Base-by-base conservation (phyloP, 2,888 invertebrate species). In the Nomada fabriciana region DNA sequence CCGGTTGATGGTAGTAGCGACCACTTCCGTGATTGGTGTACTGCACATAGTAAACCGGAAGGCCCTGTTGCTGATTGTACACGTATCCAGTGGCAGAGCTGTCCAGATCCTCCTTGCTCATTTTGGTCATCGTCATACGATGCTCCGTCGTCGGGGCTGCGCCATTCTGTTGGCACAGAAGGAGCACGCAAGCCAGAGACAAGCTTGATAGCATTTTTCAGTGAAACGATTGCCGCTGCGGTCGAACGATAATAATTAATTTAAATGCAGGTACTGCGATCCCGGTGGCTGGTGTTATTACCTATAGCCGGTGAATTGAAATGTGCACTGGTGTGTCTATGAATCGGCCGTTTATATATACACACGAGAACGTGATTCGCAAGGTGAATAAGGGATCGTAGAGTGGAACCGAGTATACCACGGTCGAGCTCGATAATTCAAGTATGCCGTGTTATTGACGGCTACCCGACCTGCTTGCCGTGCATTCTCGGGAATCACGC, bases 31-130 rank as follows among this genome's bases (percentile, higher is more conserved):
- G 92, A 88, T 91, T 91, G 78, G 91, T 91, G 84, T 92, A 93
- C 61, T 85, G 93, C 61, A 91, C 86, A 84, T 89, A 92, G 50
- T 91, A 91, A 3, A 90, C 91, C 60, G 93, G 93, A 72, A 86
- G 83, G 25, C 90, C 90, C 20, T 83, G 86, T 74, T 89, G 90
- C 71, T 92, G 90, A 63, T 88, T 83, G 86, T 93, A 94, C 25
- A 90, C 85, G 91, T 95, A 96, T 0, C 95, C 96, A 0, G 95
- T 95, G 0, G 95, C 95, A 0, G 95, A 95, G 0, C 95, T 95
- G 82, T 95, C 95, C 52, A 96, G 94, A 91, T 96, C 96, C 7
- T 95, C 95, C 59, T 95, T 95, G 0, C 95, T 94, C 76, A 95
- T 95, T 72, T 95, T 94, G 57, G 95, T 95, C 94, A 95, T 94